Percentiles rank a stretch among this genome's conserved stretches.
Conservation (phyloP, 1,140 invertebrate species). For the Campodea augens region DNA sequence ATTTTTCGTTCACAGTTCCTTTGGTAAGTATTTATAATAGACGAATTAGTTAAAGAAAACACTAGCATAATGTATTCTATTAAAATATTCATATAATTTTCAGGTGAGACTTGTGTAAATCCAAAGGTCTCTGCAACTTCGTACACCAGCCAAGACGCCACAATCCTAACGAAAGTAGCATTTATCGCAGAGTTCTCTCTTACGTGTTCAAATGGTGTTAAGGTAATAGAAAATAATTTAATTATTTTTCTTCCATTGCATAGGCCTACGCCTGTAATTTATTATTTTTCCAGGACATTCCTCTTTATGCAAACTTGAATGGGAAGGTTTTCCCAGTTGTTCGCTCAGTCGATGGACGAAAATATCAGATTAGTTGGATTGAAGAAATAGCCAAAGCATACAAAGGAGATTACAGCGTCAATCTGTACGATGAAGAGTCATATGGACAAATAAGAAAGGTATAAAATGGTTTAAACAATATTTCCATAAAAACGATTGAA, state of each 20-base stretch:
- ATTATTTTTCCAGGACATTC: conserved; percentile 37
- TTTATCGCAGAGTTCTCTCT: conserved; percentile 54
- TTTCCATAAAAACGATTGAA: conserved; percentile 13
- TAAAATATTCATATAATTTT: too few species aligned
- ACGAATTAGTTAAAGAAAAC: too few species aligned
- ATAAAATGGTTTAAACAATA: conserved; percentile 41
- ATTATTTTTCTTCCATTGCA: too few species aligned
- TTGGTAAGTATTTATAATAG: too few species aligned
- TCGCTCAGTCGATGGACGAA: conserved; percentile 42
- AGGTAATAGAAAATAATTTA: conserved; percentile 27
- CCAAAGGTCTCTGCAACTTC: conserved; percentile 40
- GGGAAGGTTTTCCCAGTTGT: conserved; percentile 62
- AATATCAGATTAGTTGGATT: conserved; percentile 79
- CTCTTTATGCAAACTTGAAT: conserved; percentile 67
- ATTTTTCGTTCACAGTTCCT: too few species aligned
- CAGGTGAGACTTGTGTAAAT: conserved; percentile 31
- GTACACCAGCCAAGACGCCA: conserved; percentile 80
- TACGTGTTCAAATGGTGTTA: conserved; percentile 41
- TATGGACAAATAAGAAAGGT: conserved; percentile 62
- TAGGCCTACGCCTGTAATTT: too few species aligned
- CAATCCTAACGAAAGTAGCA: conserved; percentile 62
- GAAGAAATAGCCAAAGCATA: conserved; percentile 61
- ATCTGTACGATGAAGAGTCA: conserved; percentile 76
- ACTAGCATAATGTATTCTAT: too few species aligned
- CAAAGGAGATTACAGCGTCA: conserved; percentile 57